phyloP scores from a whole-genome alignment of 2,888 invertebrate genomes.

The Hemithea aestivaria region DNA sequence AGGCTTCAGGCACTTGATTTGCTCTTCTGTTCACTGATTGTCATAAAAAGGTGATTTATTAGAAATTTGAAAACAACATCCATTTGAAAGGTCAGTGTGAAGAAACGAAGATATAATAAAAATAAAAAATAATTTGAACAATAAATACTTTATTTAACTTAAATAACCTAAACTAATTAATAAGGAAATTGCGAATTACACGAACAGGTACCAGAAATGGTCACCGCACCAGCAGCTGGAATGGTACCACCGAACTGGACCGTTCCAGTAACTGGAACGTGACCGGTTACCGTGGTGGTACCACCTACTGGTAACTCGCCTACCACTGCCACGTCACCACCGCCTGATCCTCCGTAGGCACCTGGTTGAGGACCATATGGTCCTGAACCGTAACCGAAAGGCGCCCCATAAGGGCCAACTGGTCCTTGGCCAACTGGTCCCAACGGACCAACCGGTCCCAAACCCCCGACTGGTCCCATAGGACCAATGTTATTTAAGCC shows the following conservation, averaged over 20 bases:
- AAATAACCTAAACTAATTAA: conserved; percentile 7
- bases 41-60: too few relatives aligned
- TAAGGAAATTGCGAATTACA: conserved; percentile 11
- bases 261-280: conserved; percentile 39
- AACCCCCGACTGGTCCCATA: background rate
- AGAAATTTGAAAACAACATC: too few relatives aligned
- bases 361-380: background rate
- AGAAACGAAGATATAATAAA: background rate
- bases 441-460: background rate
- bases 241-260: conserved; percentile 37
- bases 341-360: conserved; percentile 19
- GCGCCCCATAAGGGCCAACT: conserved; percentile 1
- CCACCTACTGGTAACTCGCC: conserved; percentile 34
- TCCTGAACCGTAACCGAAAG: background rate
- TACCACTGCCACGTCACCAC: conserved; percentile 21
- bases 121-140: background rate
- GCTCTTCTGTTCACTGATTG: too few relatives aligned
- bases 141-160: conserved; percentile 6
- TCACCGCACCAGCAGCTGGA: conserved; percentile 36
- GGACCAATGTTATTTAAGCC: background rate
- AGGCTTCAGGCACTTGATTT: too few relatives aligned
- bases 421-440: background rate
- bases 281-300: conserved; percentile 33
- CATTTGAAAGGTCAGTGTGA: too few relatives aligned
- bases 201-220: conserved; percentile 25